A percentile compares a stretch with the other conserved stretches of the same genome.
Evolutionary conservation across 2,797 vertebrate genomes (phyloP).

Genomic region (Simalia tracyae): DNA sequence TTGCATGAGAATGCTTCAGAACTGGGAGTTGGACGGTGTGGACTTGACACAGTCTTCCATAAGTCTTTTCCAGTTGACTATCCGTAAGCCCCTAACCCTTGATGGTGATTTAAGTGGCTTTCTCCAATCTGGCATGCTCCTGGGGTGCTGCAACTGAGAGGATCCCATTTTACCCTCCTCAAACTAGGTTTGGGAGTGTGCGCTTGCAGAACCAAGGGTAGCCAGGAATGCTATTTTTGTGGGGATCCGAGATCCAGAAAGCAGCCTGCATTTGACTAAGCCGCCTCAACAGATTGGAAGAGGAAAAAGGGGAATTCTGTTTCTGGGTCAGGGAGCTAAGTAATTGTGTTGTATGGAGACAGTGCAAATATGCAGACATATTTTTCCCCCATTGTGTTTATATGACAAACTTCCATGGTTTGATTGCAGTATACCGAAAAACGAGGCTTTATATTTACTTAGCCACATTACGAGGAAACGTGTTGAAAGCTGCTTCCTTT

Average conservation of each 20-base stretch:
- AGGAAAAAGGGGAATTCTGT: constrained; percentile 14
- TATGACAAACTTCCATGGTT: neutral
- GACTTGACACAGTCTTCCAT: too few relatives aligned
- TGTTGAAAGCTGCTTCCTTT: neutral
- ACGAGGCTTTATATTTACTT: neutral
- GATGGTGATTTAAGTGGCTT: neutral
- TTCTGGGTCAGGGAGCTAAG: constrained; percentile 3
- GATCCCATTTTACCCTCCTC: neutral
- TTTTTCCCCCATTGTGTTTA: neutral
- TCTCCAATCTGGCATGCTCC: too few relatives aligned
- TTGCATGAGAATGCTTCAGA: too few relatives aligned
- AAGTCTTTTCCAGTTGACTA: too few relatives aligned
- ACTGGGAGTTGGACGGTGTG: too few relatives aligned
- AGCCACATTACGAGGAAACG: neutral
- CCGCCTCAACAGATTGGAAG: neutral
- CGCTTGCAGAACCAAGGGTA: neutral
- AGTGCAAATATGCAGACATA: neutral
- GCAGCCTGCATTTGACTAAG: neutral
- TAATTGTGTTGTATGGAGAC: constrained; percentile 3
- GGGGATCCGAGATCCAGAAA: neutral
- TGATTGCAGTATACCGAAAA: neutral
- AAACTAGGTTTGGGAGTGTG: neutral
- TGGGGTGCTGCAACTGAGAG: too few relatives aligned
- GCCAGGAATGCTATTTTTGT: too few relatives aligned
- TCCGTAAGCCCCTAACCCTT: neutral